Conservation (phyloP, 2,113 vertebrate genomes). For the Sinosuthora webbiana region DNA sequence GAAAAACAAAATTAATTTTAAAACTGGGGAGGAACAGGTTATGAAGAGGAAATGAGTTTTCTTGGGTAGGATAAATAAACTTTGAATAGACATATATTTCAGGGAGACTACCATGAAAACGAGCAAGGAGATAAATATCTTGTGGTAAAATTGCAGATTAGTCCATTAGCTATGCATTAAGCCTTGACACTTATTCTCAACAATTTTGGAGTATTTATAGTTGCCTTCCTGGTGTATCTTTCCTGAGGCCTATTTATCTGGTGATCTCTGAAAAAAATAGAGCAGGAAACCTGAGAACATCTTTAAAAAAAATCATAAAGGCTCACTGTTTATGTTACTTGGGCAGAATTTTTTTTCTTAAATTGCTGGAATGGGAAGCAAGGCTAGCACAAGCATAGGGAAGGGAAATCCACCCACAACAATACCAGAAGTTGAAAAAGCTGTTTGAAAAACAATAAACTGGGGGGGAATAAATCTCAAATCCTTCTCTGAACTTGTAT, state of each 20-base stretch:
- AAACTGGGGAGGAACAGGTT: background rate
- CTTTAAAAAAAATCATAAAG: background rate
- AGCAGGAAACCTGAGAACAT: constrained; percentile 14
- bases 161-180: background rate
- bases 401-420: background rate
- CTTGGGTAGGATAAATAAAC: background rate
- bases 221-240: background rate
- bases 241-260: background rate
- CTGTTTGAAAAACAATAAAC: background rate
- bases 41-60: background rate
- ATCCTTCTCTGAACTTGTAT: background rate
- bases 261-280: background rate
- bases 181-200: background rate
- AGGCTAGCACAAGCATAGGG: background rate
- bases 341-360: background rate
- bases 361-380: background rate
- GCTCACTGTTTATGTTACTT: background rate
- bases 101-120: background rate
- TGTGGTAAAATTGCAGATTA: background rate
- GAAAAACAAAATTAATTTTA: background rate
- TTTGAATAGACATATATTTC: background rate
- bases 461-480: background rate
- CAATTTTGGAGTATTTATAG: background rate
- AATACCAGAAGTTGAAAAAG: background rate
- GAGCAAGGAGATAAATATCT: background rate